Base-by-base conservation (phyloP, 2,113 vertebrate species). In the Cnemophilus loriae region DNA sequence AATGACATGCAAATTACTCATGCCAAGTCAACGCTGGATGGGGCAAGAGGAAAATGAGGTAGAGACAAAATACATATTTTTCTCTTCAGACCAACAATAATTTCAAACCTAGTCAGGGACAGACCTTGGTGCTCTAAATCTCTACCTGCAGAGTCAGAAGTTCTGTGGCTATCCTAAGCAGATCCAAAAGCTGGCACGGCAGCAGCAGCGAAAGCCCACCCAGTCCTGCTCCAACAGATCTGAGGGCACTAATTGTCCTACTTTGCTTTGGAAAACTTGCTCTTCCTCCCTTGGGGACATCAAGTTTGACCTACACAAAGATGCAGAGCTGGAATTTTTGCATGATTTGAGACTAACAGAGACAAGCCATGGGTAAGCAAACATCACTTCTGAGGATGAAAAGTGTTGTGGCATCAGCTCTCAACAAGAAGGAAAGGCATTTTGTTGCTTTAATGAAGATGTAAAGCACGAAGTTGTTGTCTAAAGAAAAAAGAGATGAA, bases 401-500 rank as follows among this genome's bases (percentile, higher is more conserved):
- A 42, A 90, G 60, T 28, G 35, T 14, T 77, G 64, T 71, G 76
- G 49, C 42, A 93, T 37, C 70, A 83, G 74, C 53, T 53, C 37
- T 71, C 53, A 52, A 50, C 19, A 64, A 75, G 76, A 67, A 78
- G 71, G 56, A 92, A 90, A 93, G 39, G 69, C 32, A 57, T 87
- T 92, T 76, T 75, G 56, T 61, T 91, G 61, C 74, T 87, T 81
- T 94, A 95, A 94, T 87, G 74, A 95, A 94, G 96, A 94, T 23
- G 39, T 80, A 91, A 95, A 95, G 84, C 75, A 59, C 67, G 39
- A 94, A 65, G 75, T 23, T 69, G 67, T 70, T 80, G 61, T 67
- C 75, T 85, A 74, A 83, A 93, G 82, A 55, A 86, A 94, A 87
- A 91, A 79, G 75, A 90, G 59, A 74, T 0, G 1, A 93, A 88